A percentile compares a stretch with the other conserved stretches of the same genome.
Conservation (phyloP, 1,140 invertebrate genomes). For the Euura saliciscinereae region DNA sequence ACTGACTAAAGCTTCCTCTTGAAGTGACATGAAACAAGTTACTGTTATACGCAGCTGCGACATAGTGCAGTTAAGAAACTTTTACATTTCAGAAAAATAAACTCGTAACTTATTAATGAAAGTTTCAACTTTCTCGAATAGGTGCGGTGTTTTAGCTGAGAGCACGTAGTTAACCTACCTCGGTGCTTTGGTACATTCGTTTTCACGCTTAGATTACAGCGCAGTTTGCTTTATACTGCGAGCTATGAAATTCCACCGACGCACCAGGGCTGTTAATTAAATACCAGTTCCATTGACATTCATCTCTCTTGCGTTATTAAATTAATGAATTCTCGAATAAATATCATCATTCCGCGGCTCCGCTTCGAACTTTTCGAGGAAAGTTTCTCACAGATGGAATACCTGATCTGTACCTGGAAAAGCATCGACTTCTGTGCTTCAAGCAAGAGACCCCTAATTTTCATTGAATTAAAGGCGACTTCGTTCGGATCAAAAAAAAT, state of each 20-base stretch:
- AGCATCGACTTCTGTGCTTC: too few species aligned
- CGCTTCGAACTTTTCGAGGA: too few species aligned
- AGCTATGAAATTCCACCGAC: background rate
- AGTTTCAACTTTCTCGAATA: background rate
- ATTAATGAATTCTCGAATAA: background rate
- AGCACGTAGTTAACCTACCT: background rate
- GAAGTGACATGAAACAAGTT: too few species aligned
- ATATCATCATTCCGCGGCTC: background rate
- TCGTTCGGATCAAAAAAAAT: too few species aligned
- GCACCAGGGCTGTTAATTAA: background rate
- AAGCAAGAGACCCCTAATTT: too few species aligned
- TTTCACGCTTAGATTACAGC: slow-evolving; percentile 2
- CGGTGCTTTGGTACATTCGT: background rate
- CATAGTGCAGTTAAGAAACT: background rate
- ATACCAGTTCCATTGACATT: background rate
- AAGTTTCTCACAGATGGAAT: too few species aligned
- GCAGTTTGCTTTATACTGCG: background rate
- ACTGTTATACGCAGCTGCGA: background rate
- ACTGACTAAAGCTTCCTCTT: too few species aligned
- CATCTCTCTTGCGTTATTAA: background rate
- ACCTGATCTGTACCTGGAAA: too few species aligned
- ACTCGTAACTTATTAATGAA: background rate
- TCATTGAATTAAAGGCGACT: too few species aligned
- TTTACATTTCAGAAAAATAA: background rate
- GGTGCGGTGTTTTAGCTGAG: background rate